These are phyloP conservation scores for Cerceris rybyensis DNA, from an alignment of 2,888 invertebrate species.

Conservation along the genomic window DNA sequence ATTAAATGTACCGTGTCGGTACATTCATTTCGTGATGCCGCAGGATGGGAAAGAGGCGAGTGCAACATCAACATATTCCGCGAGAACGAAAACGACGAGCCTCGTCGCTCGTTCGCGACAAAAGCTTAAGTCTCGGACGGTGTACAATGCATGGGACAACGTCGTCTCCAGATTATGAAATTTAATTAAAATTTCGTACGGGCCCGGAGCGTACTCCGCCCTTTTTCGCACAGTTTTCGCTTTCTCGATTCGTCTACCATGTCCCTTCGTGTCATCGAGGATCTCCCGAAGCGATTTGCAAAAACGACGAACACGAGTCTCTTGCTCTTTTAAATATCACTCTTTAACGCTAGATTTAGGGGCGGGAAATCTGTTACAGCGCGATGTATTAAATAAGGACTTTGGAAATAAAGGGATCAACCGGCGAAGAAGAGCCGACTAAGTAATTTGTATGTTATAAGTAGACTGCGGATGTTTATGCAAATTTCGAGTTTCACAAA, in stretches of 20 bases:
- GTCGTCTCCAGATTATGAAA: constrained; percentile 67
- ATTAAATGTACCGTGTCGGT: constrained; percentile 63
- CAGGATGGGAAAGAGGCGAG: constrained; percentile 31
- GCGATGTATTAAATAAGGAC: too few relatives aligned
- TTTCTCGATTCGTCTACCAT: constrained; percentile 4
- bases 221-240: not conserved
- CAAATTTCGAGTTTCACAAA: too few relatives aligned
- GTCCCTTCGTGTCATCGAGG: constrained; percentile 24
- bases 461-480: too few relatives aligned
- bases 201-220: constrained; percentile 20
- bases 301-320: constrained; percentile 13
- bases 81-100: constrained; percentile 41
- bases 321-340: not conserved
- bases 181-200: constrained; percentile 74
- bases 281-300: constrained; percentile 9
- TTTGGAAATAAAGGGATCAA: too few relatives aligned
- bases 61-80: constrained; percentile 45
- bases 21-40: constrained; percentile 47
- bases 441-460: too few relatives aligned
- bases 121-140: constrained; percentile 59
- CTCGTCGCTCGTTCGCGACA: constrained; percentile 42
- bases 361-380: too few relatives aligned
- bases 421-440: too few relatives aligned
- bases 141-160: constrained; percentile 56
- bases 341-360: too few relatives aligned